Evolutionary conservation across 2,888 invertebrate genomes (phyloP), one percentile per base, ranked within the genome.

Genomic region (Tachina grossa): DNA sequence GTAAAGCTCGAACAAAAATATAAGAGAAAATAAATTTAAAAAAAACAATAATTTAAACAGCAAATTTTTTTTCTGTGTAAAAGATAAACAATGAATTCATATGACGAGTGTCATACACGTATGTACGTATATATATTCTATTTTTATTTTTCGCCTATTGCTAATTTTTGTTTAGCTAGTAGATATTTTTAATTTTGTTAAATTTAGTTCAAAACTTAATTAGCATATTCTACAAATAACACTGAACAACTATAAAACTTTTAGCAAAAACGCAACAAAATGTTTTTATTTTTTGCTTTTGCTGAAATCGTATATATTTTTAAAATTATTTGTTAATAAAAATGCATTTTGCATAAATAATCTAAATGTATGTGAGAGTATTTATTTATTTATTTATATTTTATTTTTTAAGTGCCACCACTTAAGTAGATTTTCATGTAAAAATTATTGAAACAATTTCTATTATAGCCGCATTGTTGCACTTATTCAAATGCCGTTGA

Each of bases 391-490:
- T 55, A 13, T 55, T 66, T n/a, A n/a, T n/a, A n/a, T 53, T 61
- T 14, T 5, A 43, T 63, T 65, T n/a, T 19, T 41, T 49, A 19
- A n/a, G n/a, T 68, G 51, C 75, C 76, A 63, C 68, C 74, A 65
- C n/a, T 82, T 82, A 82, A 82, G 76, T 82, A 76, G 41, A 63
- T 76, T 82, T 76, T 53, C 71, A 55, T 65, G 82, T 76, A 71
- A 59, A 63, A 65, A 31, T 45, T 53, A 63, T 61, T 61, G 8
- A 13, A 77, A 68, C 51, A 68, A 77, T 69, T 80, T 72, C 14
- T n/a, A 72, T 65, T 53, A 71, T 49, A 41, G 16, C 8, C 55
- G 4, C 0, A 9, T 10, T 53, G 55, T 3, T 41, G 59, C 14
- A 66, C 45, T 31, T 76, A 66, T 45, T 45, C 5, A 59, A 51